Conservation (phyloP, 2,113 vertebrate genomes). For the Pluvialis apricaria region DNA sequence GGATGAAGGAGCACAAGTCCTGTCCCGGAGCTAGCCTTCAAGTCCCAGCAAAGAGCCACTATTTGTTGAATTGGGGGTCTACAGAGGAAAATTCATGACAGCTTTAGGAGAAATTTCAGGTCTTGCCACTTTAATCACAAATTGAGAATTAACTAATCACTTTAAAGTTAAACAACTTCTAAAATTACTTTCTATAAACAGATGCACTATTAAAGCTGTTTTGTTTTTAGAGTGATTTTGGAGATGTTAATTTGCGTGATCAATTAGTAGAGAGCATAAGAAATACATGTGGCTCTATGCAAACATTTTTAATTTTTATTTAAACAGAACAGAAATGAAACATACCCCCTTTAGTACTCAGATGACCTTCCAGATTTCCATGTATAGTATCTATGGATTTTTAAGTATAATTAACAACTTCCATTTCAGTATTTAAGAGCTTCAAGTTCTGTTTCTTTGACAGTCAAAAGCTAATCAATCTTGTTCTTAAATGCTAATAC, state of each 20-base stretch:
- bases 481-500: slow-evolving; percentile 75
- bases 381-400: slow-evolving; percentile 61
- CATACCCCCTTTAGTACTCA: slow-evolving; percentile 16
- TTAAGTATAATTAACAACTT: slow-evolving; percentile 74
- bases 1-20: neutral
- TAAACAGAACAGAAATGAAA: slow-evolving; percentile 48
- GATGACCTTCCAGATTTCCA: slow-evolving; percentile 67
- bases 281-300: slow-evolving; percentile 26
- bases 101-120: neutral
- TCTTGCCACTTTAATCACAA: slow-evolving; percentile 12
- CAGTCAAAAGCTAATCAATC: slow-evolving; percentile 74
- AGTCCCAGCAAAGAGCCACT: neutral
- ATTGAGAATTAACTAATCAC: slow-evolving; percentile 31
- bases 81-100: neutral
- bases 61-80: neutral
- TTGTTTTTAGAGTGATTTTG: slow-evolving; percentile 59
- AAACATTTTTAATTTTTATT: slow-evolving; percentile 34
- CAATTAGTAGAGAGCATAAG: slow-evolving; percentile 3
- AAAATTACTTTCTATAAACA: slow-evolving; percentile 54
- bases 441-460: slow-evolving; percentile 68
- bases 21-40: neutral
- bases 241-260: slow-evolving; percentile 45
- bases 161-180: slow-evolving; percentile 55
- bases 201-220: slow-evolving; percentile 19
- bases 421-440: slow-evolving; percentile 62